Evolutionary conservation across 2,797 vertebrate genomes (phyloP), one percentile per base, ranked within the genome.

Genomic region (Lacerta agilis): DNA sequence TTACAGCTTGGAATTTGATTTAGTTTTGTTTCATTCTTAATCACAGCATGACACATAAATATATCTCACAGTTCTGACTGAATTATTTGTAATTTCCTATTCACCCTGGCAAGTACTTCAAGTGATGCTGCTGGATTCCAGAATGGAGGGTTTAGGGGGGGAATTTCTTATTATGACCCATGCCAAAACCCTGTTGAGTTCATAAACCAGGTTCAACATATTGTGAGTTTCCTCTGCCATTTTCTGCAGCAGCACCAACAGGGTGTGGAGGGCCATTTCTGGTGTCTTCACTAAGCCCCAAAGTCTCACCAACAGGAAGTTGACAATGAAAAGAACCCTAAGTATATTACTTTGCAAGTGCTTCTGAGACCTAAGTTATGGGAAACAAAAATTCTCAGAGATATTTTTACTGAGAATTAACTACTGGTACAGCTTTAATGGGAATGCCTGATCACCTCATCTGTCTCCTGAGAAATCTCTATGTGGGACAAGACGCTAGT

Each of bases 91-190:
- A 18, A 83, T 86, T 88, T 87, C 80, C 78, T 86, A 72, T 89
- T 86, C 91, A 90, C 88, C 69, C 20, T 90, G 69, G 73, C 45
- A 49, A 67, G 86, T 86, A 33, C 81, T 92, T 91, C 90, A 91
- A 94, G 89, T 93, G 10, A 49, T 18, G 41, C 67, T 76, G 55
- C 29, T 75, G 41, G 20, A 55, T 38, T 85, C 66, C 86, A 76
- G 55, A 33, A 75, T 27, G 64, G 64, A 29, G 25, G 71, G 58
- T 90, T 91, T 92, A 88, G 82, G 95, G 95, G 95, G 93, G 18
- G 91, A 93, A 91, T 87, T 15, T 17, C 6, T 36, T n/a, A 33
- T 72, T 11, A 49, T 72, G 3, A 73, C 25, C 45, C 18, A 8
- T 23, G 20, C 33, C n/a, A 7, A 75, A 55, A 58, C 38, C 18